Percentiles rank a stretch among this genome's conserved stretches.
phyloP scores from a whole-genome alignment of 1,140 invertebrate species.

The Drosophila dunni region DNA sequence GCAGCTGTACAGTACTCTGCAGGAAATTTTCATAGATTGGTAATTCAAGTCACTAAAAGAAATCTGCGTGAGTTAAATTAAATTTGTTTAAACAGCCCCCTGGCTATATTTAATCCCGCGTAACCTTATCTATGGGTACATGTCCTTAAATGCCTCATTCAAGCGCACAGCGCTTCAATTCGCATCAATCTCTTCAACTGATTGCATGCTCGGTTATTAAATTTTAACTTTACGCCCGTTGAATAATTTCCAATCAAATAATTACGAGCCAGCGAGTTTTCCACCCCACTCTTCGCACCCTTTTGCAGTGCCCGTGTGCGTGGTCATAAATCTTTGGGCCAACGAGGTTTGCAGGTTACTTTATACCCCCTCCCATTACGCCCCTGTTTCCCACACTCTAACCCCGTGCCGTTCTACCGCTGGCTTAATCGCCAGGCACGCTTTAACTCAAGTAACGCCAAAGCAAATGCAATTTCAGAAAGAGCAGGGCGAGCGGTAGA shows the following conservation, averaged over 20 bases:
- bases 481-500: neutral
- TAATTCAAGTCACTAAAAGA: too few species aligned
- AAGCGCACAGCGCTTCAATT: conserved; percentile 18
- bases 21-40: neutral
- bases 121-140: neutral
- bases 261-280: conserved; percentile 52
- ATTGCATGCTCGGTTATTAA: conserved; percentile 55
- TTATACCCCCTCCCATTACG: neutral
- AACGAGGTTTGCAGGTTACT: conserved; percentile 37
- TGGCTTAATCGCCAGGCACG: conserved; percentile 42
- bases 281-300: conserved; percentile 4
- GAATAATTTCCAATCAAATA: conserved; percentile 68
- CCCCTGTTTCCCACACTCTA: neutral
- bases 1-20: too few species aligned
- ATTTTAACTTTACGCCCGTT: conserved; percentile 61
- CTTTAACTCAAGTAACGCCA: conserved; percentile 53
- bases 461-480: conserved; percentile 56
- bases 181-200: conserved; percentile 45
- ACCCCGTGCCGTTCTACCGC: neutral
- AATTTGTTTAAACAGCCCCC: too few species aligned
- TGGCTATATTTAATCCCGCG: neutral
- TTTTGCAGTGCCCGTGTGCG: conserved; percentile 16
- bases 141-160: conserved; percentile 15
- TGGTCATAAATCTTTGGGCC: conserved; percentile 55
- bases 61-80: too few species aligned